These are phyloP conservation scores for Geococcyx californianus DNA, from an alignment of 2,113 vertebrate genomes.

Conservation along the genomic window DNA sequence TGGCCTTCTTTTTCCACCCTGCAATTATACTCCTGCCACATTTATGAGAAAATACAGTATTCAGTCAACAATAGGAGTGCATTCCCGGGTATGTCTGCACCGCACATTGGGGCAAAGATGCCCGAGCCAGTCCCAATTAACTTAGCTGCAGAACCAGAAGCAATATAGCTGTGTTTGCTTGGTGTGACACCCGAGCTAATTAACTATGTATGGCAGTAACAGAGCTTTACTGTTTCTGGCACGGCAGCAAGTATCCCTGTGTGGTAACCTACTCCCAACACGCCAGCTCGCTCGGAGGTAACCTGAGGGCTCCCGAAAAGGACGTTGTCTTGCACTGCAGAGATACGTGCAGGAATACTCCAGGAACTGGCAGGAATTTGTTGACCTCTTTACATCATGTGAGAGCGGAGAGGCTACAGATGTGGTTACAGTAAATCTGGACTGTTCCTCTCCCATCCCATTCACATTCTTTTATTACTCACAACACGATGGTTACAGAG, in stretches of 20 bases:
- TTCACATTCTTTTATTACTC: background rate
- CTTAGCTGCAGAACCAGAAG: conserved; percentile 32
- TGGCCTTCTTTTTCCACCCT: conserved; percentile 45
- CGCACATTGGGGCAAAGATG: conserved; percentile 40
- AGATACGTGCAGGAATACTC: background rate
- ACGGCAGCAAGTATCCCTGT: background rate
- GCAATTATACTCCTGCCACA: conserved; percentile 54
- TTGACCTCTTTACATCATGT: background rate
- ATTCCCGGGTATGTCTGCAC: conserved; percentile 50
- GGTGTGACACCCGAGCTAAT: conserved; percentile 50
- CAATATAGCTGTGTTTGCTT: conserved; percentile 31
- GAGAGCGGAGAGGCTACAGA: background rate
- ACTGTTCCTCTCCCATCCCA: background rate
- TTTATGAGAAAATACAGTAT: conserved; percentile 64
- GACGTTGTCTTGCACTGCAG: background rate
- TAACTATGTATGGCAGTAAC: conserved; percentile 45
- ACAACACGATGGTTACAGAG: background rate
- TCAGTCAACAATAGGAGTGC: conserved; percentile 34
- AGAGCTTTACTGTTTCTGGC: conserved; percentile 56
- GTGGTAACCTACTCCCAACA: conserved; percentile 8
- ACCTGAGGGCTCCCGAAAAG: background rate
- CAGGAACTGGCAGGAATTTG: background rate
- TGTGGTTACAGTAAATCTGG: conserved; percentile 14
- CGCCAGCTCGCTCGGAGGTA: conserved; percentile 30
- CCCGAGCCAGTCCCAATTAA: conserved; percentile 56